phyloP scores from a whole-genome alignment of 1,140 invertebrate genomes.

The Gryon sp. region DNA sequence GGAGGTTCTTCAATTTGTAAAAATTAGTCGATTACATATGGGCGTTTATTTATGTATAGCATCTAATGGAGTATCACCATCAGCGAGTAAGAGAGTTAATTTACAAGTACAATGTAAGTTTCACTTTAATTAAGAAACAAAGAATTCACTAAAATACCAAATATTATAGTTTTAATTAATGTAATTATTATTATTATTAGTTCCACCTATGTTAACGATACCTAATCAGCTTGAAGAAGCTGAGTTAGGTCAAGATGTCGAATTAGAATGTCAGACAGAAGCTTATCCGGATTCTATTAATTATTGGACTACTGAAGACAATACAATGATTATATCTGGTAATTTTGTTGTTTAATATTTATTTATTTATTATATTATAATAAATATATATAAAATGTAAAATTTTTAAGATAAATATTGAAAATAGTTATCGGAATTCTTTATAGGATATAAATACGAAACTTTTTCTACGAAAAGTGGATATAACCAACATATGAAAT shows the following conservation, averaged over 20 bases:
- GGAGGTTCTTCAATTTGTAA: slow-evolving; percentile 89
- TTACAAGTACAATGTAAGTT: slow-evolving; percentile 94
- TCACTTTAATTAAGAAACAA: slow-evolving; percentile 16
- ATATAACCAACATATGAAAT: slow-evolving; percentile 93
- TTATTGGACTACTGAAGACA: slow-evolving; percentile 91
- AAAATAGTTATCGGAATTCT: neutral
- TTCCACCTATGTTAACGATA: slow-evolving; percentile 93
- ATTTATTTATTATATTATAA: slow-evolving; percentile 2
- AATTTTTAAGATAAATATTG: neutral
- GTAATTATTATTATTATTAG: slow-evolving; percentile 77
- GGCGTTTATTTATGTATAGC: slow-evolving; percentile 93
- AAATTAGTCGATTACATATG: slow-evolving; percentile 94
- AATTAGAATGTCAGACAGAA: slow-evolving; percentile 91
- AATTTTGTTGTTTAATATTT: slow-evolving; percentile 67
- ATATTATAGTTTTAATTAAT: slow-evolving; percentile 14
- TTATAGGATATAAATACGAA: slow-evolving; percentile 91
- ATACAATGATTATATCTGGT: slow-evolving; percentile 94
- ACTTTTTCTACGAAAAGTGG: slow-evolving; percentile 87
- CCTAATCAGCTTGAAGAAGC: slow-evolving; percentile 91
- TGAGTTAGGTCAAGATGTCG: slow-evolving; percentile 89
- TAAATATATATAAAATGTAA: too few relatives aligned
- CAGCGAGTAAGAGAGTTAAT: slow-evolving; percentile 89
- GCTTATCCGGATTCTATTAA: slow-evolving; percentile 93
- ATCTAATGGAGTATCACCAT: slow-evolving; percentile 92
- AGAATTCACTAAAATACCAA: neutral